Percentiles rank a stretch among this genome's conserved stretches.
phyloP scores from a whole-genome alignment of 2,113 vertebrate species.

The Solea solea region DNA sequence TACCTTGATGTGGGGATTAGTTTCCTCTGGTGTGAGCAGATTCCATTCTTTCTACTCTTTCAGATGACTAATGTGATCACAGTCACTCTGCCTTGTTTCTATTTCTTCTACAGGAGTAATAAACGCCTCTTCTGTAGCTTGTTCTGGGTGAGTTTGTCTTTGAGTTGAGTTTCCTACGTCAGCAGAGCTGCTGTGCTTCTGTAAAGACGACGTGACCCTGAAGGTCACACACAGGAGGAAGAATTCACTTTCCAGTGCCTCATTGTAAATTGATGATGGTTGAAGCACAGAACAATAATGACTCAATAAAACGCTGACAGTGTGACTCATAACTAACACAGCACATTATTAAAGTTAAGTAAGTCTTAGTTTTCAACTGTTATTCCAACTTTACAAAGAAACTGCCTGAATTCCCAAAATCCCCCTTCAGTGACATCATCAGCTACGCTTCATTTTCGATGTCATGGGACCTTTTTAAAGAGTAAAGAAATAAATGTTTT shows the following conservation, averaged over 20 bases:
- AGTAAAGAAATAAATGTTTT: neutral
- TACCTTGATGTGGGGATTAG: conserved; percentile 21
- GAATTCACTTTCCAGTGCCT: neutral
- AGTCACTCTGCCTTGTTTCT: conserved; percentile 71
- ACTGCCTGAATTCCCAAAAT: no score
- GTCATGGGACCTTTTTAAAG: no score
- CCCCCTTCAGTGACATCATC: no score
- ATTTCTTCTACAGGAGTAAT: conserved; percentile 71
- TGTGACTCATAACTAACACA: no score
- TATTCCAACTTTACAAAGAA: no score
- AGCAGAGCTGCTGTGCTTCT: no score
- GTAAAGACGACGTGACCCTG: no score
- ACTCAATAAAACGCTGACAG: neutral
- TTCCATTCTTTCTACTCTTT: conserved; percentile 52
- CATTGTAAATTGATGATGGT: neutral
- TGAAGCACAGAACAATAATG: neutral
- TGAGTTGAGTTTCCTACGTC: neutral
- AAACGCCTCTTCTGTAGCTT: conserved; percentile 69
- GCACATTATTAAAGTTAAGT: no score
- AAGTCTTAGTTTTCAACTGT: no score
- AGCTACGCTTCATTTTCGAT: no score
- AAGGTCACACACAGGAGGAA: neutral
- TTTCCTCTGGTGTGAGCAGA: conserved; percentile 30
- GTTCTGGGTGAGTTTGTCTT: conserved; percentile 54
- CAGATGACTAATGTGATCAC: conserved; percentile 54